Evolutionary conservation across 2,797 vertebrate species (phyloP), one percentile per base, ranked within the genome.

Genomic region (Clarias laeviceps): DNA sequence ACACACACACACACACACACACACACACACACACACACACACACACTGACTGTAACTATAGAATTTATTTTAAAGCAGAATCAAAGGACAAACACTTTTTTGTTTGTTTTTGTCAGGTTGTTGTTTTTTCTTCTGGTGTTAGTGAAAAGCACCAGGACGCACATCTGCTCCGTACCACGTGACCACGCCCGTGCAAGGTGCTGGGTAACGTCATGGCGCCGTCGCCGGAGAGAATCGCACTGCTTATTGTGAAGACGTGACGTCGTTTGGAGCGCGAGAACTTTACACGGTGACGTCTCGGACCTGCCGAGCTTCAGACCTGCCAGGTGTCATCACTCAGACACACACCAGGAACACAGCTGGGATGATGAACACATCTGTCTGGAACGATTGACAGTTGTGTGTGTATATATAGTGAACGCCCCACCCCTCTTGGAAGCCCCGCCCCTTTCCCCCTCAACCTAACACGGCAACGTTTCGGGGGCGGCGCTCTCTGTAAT

Each of bases 31-130:
- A 40, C 8, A 40, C 4, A 50, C 22, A 50, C 18, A 61, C 32
- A 61, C 76, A 79, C 34, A 15, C 59, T 40, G 32, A 80, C 77
- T 37, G 27, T 61, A 61, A 37, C 22, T 37, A 61, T 62, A 62
- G 54, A 77, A 56, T 34, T 77, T 77, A 77, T 77, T 77, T 24
- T 56, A 54, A n/a, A 54, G 70, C 45, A 54, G n/a, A 73, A 56
- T n/a, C 24, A n/a, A 50, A 50, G 2, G 37, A 11, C 22, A 12
- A 24, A 70, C 8, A 37, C 17, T 20, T 40, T 20, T 40, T 40
- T 70, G 61, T 62, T 62, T 24, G 22, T 27, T 27, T 5, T 73
- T 50, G 12, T 73, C 40, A 70, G 17, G 68, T 72, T 73, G 1
- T 73, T n/a, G 3, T 27, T 74, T n/a, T 62, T 62, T 62, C 61